Conservation (phyloP, 2,113 vertebrate species). For the Aplodontia rufa region DNA sequence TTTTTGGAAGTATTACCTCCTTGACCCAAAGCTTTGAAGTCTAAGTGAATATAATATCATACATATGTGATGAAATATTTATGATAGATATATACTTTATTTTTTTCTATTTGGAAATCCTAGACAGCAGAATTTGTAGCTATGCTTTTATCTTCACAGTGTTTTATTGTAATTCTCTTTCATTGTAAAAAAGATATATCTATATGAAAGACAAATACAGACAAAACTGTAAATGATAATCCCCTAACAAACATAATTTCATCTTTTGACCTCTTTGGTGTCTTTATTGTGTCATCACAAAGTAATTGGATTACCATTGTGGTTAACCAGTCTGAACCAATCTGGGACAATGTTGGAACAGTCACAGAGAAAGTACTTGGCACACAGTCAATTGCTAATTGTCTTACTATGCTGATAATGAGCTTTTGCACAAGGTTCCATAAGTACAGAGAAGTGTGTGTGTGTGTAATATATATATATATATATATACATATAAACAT, state of each 20-base stretch:
- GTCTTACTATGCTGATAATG: slow-evolving; percentile 55
- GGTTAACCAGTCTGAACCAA: slow-evolving; percentile 6
- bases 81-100: not conserved
- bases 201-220: not conserved
- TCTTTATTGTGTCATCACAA: not conserved
- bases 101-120: not conserved
- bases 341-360: not conserved
- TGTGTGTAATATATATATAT: too few relatives aligned
- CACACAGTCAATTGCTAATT: slow-evolving; percentile 48
- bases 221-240: slow-evolving; percentile 2
- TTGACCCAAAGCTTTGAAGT: not conserved
- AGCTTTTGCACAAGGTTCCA: slow-evolving; percentile 42
- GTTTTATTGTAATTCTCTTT: slow-evolving; percentile 17
- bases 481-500: too few relatives aligned
- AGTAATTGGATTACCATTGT: not conserved
- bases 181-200: not conserved
- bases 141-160: not conserved
- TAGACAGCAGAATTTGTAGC: not conserved
- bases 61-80: not conserved
- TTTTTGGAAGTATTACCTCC: not conserved
- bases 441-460: not conserved
- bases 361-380: slow-evolving; percentile 15
- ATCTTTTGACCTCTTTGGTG: not conserved
- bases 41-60: not conserved
- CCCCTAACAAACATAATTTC: not conserved